Percentiles rank a stretch among this genome's conserved stretches.
These are phyloP conservation scores for Lepus timidus DNA, from an alignment of 2,113 vertebrate genomes.

Conservation along the genomic window DNA sequence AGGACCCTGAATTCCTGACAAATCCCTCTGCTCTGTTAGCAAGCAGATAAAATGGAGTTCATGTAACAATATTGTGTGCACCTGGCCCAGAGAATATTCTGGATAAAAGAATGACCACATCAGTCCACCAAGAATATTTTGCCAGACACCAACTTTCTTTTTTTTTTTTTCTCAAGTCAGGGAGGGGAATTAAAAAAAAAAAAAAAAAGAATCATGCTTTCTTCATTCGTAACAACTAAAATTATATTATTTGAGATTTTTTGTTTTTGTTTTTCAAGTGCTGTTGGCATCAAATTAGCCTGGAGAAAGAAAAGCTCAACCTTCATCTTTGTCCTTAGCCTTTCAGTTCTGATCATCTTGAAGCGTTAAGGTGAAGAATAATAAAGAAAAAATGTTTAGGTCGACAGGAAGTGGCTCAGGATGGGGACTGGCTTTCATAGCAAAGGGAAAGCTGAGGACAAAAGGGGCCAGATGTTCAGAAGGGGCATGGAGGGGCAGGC, in stretches of 20 bases:
- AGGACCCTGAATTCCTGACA: background rate
- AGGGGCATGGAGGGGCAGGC: conserved; percentile 18
- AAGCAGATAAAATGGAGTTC: background rate
- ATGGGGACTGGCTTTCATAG: conserved; percentile 51
- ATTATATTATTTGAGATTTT: background rate
- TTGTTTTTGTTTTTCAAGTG: background rate
- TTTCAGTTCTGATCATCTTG: conserved; percentile 64
- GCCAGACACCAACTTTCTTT: background rate
- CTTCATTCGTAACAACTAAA: conserved; percentile 40
- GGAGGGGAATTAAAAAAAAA: background rate
- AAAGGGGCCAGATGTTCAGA: conserved; percentile 78
- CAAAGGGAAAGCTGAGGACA: conserved; percentile 40
- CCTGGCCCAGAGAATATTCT: conserved; percentile 54
- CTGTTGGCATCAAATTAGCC: conserved; percentile 45
- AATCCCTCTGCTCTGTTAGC: background rate
- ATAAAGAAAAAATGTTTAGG: conserved; percentile 56
- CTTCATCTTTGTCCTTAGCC: conserved; percentile 38
- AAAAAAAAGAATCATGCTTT: conserved; percentile 14
- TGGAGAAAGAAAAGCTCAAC: conserved; percentile 33
- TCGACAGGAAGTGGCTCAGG: conserved; percentile 67
- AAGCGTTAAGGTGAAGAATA: conserved; percentile 68
- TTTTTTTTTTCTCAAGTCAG: background rate
- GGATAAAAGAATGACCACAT: conserved; percentile 18
- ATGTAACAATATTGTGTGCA: background rate
- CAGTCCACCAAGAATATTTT: conserved; percentile 11